These are phyloP conservation scores for Nylanderia fulva DNA, from an alignment of 1,140 invertebrate species.

Conservation along the genomic window DNA sequence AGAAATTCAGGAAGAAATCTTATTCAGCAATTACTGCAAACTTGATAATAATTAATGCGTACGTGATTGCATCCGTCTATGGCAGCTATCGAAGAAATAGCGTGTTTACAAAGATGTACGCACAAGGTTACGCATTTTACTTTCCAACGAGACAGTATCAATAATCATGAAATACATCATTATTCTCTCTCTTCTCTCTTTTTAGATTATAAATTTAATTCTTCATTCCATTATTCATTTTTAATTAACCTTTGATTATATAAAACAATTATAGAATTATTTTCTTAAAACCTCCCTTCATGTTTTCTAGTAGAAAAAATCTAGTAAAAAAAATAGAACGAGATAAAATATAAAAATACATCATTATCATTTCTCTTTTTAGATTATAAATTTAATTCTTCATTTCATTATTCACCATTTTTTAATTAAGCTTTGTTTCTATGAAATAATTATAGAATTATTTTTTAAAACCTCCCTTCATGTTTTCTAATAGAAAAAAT, in stretches of 20 bases:
- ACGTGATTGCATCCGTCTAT: constrained; percentile 27
- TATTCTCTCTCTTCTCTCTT: not conserved
- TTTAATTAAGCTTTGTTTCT: too few species aligned
- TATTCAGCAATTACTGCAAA: not conserved
- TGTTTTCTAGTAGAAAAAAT: not conserved
- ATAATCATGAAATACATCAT: not conserved
- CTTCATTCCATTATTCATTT: not conserved
- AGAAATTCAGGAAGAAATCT: constrained; percentile 21
- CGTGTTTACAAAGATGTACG: constrained; percentile 29
- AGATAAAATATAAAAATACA: too few species aligned
- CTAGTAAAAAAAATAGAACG: too few species aligned
- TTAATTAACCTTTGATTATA: not conserved
- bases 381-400: too few species aligned
- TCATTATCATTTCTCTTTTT: too few species aligned
- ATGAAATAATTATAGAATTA: too few species aligned
- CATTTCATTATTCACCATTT: too few species aligned
- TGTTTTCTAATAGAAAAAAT: too few species aligned
- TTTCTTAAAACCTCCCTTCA: not conserved
- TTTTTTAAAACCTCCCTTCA: too few species aligned
- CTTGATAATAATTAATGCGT: constrained; percentile 45
- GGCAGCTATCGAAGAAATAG: constrained; percentile 14
- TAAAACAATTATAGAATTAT: not conserved
- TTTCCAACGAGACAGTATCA: not conserved
- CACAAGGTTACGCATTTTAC: constrained; percentile 23
- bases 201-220: not conserved